Conservation (phyloP, 53 echinoderm and acorn worm species). For the Holothuria scabra region DNA sequence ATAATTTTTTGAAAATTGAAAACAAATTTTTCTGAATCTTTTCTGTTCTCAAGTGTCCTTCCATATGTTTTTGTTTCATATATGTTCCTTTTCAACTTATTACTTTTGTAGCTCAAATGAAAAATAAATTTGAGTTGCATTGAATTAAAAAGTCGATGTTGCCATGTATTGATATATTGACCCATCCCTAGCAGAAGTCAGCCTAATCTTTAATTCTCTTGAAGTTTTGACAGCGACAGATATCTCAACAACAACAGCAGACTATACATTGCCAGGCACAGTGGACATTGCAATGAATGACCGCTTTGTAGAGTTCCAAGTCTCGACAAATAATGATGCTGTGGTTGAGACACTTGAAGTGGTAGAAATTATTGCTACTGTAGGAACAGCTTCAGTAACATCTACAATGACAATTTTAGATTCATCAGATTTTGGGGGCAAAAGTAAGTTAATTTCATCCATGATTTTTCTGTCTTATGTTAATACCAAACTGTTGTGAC, state of each 20-base stretch:
- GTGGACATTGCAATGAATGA: not conserved
- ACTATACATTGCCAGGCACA: not conserved
- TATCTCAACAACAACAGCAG: not conserved
- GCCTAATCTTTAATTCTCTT: not conserved
- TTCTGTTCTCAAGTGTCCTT: too few species aligned
- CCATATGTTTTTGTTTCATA: too few species aligned
- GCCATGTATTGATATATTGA: too few species aligned
- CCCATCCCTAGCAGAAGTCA: too few species aligned
- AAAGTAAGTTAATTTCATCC: not conserved
- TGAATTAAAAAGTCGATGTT: too few species aligned
- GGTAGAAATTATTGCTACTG: constrained; percentile 7
- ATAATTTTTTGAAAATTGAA: too few species aligned
- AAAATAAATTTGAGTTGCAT: too few species aligned
- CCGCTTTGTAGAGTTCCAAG: constrained; percentile 1
- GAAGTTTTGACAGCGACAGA: not conserved
- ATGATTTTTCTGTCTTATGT: too few species aligned
- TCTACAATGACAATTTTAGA: constrained; percentile 14
- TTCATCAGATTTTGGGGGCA: constrained; percentile 18
- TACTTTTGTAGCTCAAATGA: too few species aligned
- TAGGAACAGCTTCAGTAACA: not conserved
- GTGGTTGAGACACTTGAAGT: not conserved
- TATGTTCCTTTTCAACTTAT: too few species aligned
- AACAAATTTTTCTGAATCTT: too few species aligned
- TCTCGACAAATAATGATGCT: not conserved
- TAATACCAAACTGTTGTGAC: too few species aligned